Evolutionary conservation across 2,797 vertebrate genomes (phyloP).

Genomic region (Tinamus major): DNA sequence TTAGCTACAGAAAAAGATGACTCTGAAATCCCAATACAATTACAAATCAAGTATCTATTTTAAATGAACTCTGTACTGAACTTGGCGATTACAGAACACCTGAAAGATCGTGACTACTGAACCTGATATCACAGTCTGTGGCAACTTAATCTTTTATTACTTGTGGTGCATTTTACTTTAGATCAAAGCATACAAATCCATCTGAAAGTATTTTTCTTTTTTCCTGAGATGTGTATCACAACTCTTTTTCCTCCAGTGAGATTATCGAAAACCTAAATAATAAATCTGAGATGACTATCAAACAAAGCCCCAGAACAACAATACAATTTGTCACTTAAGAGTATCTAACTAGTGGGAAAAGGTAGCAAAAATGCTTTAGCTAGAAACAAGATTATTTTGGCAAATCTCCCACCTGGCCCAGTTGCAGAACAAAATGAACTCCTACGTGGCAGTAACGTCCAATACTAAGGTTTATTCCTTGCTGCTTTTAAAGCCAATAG

Average conservation of each 20-base stretch:
- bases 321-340: neutral
- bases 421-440: neutral
- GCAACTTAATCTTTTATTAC: constrained; percentile 24
- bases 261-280: neutral
- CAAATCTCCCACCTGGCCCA: neutral
- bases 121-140: neutral
- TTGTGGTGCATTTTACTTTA: neutral
- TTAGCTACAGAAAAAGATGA: neutral
- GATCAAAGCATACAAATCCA: constrained; percentile 17
- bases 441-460: neutral
- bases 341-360: neutral
- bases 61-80: constrained; percentile 11
- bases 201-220: neutral
- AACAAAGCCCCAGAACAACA: neutral
- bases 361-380: neutral
- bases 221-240: neutral
- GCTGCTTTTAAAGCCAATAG: neutral
- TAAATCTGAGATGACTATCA: neutral
- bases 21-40: neutral
- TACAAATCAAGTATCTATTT: neutral
- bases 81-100: neutral
- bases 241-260: neutral
- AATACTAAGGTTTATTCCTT: neutral
- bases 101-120: constrained; percentile 8
- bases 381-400: neutral